These are phyloP conservation scores for Uria aalge DNA, from an alignment of 2,113 vertebrate species.

Conservation along the genomic window DNA sequence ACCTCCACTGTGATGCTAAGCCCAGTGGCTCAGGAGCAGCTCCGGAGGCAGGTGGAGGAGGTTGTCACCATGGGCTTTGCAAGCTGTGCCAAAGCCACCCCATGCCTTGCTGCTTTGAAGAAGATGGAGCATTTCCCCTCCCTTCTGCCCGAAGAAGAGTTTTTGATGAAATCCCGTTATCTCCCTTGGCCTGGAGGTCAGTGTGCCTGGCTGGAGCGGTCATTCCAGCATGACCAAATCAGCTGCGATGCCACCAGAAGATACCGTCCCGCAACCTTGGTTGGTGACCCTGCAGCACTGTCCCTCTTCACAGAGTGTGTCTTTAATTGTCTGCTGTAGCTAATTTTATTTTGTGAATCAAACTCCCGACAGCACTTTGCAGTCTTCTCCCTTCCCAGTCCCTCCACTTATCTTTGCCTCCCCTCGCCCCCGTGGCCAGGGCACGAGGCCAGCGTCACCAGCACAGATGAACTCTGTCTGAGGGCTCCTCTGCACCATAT, in stretches of 20 bases:
- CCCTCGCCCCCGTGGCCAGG: neutral
- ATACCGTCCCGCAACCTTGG: neutral
- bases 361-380: neutral
- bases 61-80: neutral
- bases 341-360: neutral
- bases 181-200: neutral
- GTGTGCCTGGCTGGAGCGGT: fast-evolving
- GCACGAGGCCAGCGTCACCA: neutral
- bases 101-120: neutral
- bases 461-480: neutral
- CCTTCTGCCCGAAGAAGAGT: neutral
- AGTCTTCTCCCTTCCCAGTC: neutral
- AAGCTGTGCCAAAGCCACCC: neutral
- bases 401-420: neutral
- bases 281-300: neutral
- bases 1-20: neutral
- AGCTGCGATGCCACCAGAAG: neutral
- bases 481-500: neutral
- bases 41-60: neutral
- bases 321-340: neutral
- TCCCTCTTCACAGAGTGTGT: neutral
- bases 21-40: neutral
- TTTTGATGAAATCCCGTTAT: neutral
- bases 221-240: fast-evolving
- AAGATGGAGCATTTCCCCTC: fast-evolving